phyloP scores from a whole-genome alignment of 2,113 vertebrate species.

The Cyanoderma ruficeps region DNA sequence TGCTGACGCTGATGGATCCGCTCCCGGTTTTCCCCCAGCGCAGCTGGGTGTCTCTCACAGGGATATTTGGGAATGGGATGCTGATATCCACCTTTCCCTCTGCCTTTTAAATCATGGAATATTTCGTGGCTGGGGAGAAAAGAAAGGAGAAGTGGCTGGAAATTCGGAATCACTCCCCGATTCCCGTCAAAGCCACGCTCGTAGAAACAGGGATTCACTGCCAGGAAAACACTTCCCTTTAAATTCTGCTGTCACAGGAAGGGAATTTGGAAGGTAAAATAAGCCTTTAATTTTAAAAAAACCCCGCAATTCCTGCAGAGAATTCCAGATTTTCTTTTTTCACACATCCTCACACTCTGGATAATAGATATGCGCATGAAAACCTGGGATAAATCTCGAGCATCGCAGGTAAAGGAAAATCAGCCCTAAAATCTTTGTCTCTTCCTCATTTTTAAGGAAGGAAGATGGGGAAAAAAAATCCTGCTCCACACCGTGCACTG shows the following conservation, averaged over 20 bases:
- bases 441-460: neutral
- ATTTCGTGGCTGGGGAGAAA: neutral
- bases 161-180: neutral
- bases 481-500: neutral
- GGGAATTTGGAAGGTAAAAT: neutral
- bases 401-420: neutral
- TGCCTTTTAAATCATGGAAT: neutral
- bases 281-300: neutral
- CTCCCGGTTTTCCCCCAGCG: neutral
- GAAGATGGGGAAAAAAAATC: neutral
- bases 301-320: neutral
- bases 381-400: neutral
- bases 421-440: neutral
- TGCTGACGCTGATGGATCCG: slow-evolving; percentile 36
- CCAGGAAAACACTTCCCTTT: neutral
- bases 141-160: neutral
- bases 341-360: no score
- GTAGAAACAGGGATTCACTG: neutral
- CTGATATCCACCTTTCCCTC: neutral
- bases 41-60: neutral
- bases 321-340: neutral
- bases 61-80: neutral
- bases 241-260: neutral
- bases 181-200: neutral
- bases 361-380: neutral